A percentile compares a stretch with the other conserved stretches of the same genome.
Conservation (phyloP, 2,888 invertebrate genomes). For the Tiliacea aurago region DNA sequence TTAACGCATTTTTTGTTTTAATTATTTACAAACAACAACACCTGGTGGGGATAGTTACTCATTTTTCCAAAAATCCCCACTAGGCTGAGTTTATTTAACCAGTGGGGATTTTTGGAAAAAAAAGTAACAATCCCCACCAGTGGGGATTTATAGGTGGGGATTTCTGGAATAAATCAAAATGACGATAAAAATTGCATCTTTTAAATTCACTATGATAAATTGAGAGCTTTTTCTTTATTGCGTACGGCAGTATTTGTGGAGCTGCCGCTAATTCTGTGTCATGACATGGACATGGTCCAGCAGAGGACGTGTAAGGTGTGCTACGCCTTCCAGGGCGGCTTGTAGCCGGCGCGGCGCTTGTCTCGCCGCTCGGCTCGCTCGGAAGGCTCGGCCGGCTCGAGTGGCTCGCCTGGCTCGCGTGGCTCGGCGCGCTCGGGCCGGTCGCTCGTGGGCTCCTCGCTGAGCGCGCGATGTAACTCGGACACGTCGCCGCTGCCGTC, state of each 20-base stretch:
- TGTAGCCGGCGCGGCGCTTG: constrained; percentile 56
- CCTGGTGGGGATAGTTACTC: no score
- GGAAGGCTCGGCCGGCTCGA: constrained; percentile 68
- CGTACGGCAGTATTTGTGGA: neutral
- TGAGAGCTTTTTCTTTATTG: constrained; percentile 1
- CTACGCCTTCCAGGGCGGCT: constrained; percentile 86
- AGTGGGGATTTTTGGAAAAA: no score
- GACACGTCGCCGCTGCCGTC: constrained; percentile 68
- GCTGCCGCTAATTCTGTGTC: neutral
- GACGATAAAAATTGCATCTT: neutral
- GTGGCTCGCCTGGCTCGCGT: constrained; percentile 67
- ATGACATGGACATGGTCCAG: neutral
- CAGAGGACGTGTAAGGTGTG: neutral
- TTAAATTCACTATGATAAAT: neutral
- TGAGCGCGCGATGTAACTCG: constrained; percentile 41
- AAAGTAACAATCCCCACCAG: no score
- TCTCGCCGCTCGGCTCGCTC: constrained; percentile 55
- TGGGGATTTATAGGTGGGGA: no score
- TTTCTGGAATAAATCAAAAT: no score
- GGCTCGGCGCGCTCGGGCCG: constrained; percentile 64
- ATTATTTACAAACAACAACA: no score
- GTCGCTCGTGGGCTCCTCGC: constrained; percentile 85
- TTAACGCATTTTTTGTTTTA: no score
- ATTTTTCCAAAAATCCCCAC: no score
- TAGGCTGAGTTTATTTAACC: no score